Evolutionary conservation across 1,140 invertebrate species (phyloP), one percentile per base, ranked within the genome.

Genomic region (Microplitis mediator): DNA sequence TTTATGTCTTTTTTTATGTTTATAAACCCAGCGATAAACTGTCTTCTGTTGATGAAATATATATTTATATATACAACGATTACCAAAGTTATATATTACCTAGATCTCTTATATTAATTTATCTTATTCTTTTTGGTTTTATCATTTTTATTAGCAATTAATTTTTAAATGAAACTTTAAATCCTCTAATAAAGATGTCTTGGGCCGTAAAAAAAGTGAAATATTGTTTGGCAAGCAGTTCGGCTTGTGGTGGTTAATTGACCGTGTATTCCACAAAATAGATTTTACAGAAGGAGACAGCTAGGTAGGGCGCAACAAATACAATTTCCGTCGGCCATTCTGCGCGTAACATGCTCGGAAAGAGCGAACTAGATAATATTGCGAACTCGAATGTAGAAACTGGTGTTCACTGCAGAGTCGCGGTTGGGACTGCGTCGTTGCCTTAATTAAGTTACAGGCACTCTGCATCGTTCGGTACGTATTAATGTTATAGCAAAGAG

Each of bases 361-460:
- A 66, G 65, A 58, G 65, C 62, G 79, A 81, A 79, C 85, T 83
- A 84, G 84, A 84, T 86, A 85, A 86, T 87, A 86, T 85, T 84
- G 81, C 75, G 73, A 79, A 56, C 52, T 69, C 77, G 76, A 76
- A 83, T 84, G 83, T 81, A 81, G 83, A 77, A 81, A 81, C 79
- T 58, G 14, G 56, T 73, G 61, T 31, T 71, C 69, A 73, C 86
- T 85, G 74, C 86, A 85, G 82, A 85, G 76, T 80, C 81, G 83
- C 78, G 86, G 84, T 84, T 74, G 80, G 82, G 77, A 85, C 75
- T 80, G 84, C 82, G 82, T 86, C 84, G 86, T 87, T 87, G 84
- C 80, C 82, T 87, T 87, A 87, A 87, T 87, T 87, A 87, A 87
- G 84, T 87, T 87, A 87, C 83, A 85, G 81, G 79, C 79, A 74